phyloP scores from a whole-genome alignment of 2,797 vertebrate species.

The Crossoptilon crossoptilon region DNA sequence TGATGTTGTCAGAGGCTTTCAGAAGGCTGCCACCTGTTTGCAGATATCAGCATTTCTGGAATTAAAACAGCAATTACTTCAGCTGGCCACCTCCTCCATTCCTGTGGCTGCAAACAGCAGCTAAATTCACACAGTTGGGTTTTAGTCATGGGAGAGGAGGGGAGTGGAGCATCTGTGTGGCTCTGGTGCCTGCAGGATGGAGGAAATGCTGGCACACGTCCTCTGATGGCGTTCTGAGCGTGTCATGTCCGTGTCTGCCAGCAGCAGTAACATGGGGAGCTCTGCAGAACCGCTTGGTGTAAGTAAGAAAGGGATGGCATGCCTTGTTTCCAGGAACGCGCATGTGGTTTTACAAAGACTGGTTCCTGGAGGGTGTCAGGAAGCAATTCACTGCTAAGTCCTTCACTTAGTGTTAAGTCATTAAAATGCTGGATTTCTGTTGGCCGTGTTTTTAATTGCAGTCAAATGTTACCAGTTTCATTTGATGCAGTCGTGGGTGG shows the following conservation, averaged over 20 bases:
- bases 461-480: constrained; percentile 44
- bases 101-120: background rate
- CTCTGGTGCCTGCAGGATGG: background rate
- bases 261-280: background rate
- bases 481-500: constrained; percentile 62
- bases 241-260: background rate
- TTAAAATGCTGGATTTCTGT: constrained; percentile 21
- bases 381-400: background rate
- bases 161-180: background rate
- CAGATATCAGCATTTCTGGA: background rate
- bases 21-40: background rate
- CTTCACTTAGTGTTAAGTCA: background rate
- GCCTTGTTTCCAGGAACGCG: background rate
- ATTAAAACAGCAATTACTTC: background rate
- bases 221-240: background rate
- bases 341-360: background rate
- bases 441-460: constrained; percentile 34
- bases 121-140: background rate
- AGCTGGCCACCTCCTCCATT: background rate
- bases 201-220: background rate
- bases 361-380: background rate
- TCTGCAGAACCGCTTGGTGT: background rate
- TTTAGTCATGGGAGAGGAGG: background rate
- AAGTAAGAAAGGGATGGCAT: background rate
- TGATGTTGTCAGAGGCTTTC: background rate